Base-by-base conservation (phyloP, 2,113 vertebrate species). In the Calyptommatus sinebrachiatus region DNA sequence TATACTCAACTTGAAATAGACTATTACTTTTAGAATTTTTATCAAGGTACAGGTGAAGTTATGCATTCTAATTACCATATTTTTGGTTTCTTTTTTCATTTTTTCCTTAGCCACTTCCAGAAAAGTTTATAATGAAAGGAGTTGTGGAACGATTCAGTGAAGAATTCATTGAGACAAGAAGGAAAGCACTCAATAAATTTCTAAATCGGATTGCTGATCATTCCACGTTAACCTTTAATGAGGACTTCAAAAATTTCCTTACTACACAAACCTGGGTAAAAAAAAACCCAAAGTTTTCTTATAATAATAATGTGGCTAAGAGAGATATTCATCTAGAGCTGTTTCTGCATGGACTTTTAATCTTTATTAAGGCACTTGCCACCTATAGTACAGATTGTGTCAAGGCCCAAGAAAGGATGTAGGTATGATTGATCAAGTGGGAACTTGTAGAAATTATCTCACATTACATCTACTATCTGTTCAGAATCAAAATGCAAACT, bases 71-170 rank as follows among this genome's bases (percentile, higher is more conserved):
- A 74, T 66, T 70, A 4, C 35, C 35, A 61, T 24, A 41, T 20
- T 14, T 67, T 26, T 2, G 35, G 9, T 48, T 6, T 63, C 11
- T 35, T 84, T 67, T 24, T 83, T 79, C 80, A 1, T 81, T 87
- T 83, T 84, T 88, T 79, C 65, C 74, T 29, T 82, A 99, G 98
- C 98, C 98, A 0, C 93, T 99, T 80, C 98, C 98, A 5, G 98
- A 99, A 90, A 99, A 99, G 92, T 99, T 99, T 90, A 96, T 99
- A 86, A 95, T 99, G 92, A 99, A 95, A 85, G 97, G 98, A 82
- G 97, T 99, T 96, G 95, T 99, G 90, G 98, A 99, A 61, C 95
- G 98, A 84, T 99, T 99, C 88, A 99, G 93, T 20, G 94, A 97
- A 2, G 96, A 97, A 91, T 99, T 99, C 92, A 97, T 99, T 14